phyloP scores from a whole-genome alignment of 2,113 vertebrate species.

The Rhinopomastus cyanomelas region DNA sequence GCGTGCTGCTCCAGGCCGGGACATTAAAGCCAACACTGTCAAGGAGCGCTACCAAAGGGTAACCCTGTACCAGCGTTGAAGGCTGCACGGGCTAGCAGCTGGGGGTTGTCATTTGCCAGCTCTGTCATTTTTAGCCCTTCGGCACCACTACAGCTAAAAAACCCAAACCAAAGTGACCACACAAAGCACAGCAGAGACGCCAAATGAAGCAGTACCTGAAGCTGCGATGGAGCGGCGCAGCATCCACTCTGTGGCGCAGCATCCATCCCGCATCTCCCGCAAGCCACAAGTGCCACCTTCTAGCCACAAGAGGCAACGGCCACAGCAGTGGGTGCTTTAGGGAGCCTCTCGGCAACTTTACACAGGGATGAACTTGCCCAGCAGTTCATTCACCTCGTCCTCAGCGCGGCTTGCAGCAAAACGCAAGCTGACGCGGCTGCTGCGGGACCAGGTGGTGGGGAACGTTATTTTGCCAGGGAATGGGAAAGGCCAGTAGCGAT shows the following conservation, averaged over 20 bases:
- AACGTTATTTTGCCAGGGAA: neutral
- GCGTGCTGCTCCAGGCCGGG: accelerated
- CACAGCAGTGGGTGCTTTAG: neutral
- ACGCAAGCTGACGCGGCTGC: accelerated
- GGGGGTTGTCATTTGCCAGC: neutral
- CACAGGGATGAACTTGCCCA: neutral
- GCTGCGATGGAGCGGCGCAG: accelerated
- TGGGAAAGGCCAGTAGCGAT: neutral
- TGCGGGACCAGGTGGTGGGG: neutral
- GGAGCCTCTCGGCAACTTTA: neutral
- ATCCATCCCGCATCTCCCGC: neutral
- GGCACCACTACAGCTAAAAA: neutral
- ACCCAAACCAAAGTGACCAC: neutral
- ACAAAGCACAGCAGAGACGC: neutral
- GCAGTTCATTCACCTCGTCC: neutral
- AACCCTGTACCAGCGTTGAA: neutral
- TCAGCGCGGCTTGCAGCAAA: accelerated
- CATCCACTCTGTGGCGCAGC: neutral
- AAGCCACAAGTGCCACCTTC: neutral
- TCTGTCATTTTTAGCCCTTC: neutral
- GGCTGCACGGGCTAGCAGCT: neutral
- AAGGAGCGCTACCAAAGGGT: accelerated
- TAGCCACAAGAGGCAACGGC: neutral
- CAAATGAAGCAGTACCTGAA: neutral
- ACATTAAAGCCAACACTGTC: neutral